A percentile compares a stretch with the other conserved stretches of the same genome.
Conservation (phyloP, 1,140 invertebrate species). For the Camponotus pennsylvanicus region DNA sequence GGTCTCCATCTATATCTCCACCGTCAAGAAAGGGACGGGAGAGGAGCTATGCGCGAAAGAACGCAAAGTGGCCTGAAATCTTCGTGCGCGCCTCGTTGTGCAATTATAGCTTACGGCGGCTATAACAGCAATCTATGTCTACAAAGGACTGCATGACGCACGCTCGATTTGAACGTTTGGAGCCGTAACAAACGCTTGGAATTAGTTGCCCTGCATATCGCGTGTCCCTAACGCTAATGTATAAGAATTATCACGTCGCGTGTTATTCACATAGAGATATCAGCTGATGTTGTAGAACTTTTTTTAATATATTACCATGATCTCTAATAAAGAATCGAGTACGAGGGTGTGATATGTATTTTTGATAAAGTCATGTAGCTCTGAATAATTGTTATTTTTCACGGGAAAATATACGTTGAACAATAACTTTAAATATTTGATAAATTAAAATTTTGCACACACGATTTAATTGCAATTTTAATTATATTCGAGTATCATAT, state of each 20-base stretch:
- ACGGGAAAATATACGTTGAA: background rate
- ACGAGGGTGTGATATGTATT: background rate
- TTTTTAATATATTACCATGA: slow-evolving; percentile 45
- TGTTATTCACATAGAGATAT: slow-evolving; percentile 6
- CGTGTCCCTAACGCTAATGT: background rate
- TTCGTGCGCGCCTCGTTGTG: slow-evolving; percentile 70
- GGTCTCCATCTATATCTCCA: slow-evolving; percentile 59
- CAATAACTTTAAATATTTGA: background rate
- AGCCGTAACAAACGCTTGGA: slow-evolving; percentile 76
- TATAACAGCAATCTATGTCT: slow-evolving; percentile 68
- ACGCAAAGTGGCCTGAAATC: slow-evolving; percentile 76
- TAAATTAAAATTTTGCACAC: background rate
- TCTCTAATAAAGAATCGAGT: background rate
- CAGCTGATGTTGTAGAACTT: background rate
- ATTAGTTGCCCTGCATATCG: slow-evolving; percentile 77
- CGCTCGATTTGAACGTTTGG: slow-evolving; percentile 59
- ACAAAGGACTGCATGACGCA: slow-evolving; percentile 41
- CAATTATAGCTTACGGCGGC: slow-evolving; percentile 47
- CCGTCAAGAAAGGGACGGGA: slow-evolving; percentile 45
- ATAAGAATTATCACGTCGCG: slow-evolving; percentile 36
- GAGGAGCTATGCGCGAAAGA: slow-evolving; percentile 61
- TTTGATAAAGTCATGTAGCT: slow-evolving; percentile 17
- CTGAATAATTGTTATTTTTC: no score
- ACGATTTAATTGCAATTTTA: slow-evolving; percentile 19
- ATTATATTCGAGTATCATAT: background rate